Conservation (phyloP, 2,888 invertebrate genomes). For the Lepetodrilus schrolli region DNA sequence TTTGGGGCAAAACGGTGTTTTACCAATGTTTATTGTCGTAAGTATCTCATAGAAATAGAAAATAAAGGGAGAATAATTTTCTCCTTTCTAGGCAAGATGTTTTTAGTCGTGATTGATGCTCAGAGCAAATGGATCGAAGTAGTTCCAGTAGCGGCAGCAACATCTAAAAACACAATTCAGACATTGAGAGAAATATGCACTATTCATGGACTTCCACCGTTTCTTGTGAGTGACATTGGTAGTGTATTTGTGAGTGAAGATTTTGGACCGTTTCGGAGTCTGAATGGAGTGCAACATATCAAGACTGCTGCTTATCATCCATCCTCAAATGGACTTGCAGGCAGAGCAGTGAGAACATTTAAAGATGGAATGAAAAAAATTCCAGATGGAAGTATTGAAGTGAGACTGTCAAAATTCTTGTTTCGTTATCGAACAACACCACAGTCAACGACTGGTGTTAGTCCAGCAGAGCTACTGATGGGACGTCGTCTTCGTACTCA, state of each 20-base stretch:
- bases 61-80: too few species aligned
- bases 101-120: conserved; percentile 44
- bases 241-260: conserved; percentile 38
- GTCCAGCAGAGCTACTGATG: neutral
- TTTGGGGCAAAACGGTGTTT: too few species aligned
- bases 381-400: neutral
- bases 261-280: conserved; percentile 37
- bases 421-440: conserved; percentile 2
- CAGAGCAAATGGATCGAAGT: conserved; percentile 42
- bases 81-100: conserved; percentile 28
- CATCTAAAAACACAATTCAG: conserved; percentile 31
- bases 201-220: conserved; percentile 41
- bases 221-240: conserved; percentile 45
- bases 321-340: conserved; percentile 38
- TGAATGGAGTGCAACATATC: conserved; percentile 41
- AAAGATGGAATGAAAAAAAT: conserved; percentile 34
- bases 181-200: conserved; percentile 22
- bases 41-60: too few species aligned
- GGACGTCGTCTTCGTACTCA: neutral
- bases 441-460: neutral
- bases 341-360: conserved; percentile 42
- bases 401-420: neutral
- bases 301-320: conserved; percentile 47
- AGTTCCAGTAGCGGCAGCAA: conserved; percentile 6
- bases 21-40: too few species aligned